A percentile compares a stretch with the other conserved stretches of the same genome.
phyloP scores from a whole-genome alignment of 1,140 invertebrate species.

The Nebria ingens region DNA sequence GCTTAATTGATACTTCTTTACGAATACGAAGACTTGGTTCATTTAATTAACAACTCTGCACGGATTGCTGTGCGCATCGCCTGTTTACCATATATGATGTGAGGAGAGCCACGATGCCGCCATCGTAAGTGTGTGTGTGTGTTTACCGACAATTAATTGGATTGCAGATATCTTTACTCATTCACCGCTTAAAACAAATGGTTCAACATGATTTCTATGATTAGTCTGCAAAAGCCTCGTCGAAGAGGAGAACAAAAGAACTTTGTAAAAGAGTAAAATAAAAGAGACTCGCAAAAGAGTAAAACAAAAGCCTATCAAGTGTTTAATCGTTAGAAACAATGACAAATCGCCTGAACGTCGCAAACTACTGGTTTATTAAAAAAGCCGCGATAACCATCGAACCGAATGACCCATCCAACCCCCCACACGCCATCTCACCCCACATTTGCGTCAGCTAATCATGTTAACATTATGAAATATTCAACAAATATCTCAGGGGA shows the following conservation, averaged over 20 bases:
- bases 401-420: background rate
- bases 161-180: too few relatives aligned
- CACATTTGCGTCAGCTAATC: background rate
- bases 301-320: background rate
- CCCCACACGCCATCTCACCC: too few relatives aligned
- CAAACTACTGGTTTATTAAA: background rate
- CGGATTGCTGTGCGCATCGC: background rate
- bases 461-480: background rate
- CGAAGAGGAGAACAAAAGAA: too few relatives aligned
- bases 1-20: conserved; percentile 2
- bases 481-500: background rate
- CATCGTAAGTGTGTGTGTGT: background rate
- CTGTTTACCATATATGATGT: background rate
- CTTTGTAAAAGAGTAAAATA: too few relatives aligned
- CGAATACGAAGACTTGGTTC: too few relatives aligned
- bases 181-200: too few relatives aligned
- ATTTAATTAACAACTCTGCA: background rate
- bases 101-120: too few relatives aligned
- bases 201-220: too few relatives aligned
- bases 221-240: too few relatives aligned
- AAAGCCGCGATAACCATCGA: background rate
- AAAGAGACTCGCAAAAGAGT: too few relatives aligned
- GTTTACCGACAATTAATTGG: background rate
- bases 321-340: background rate
- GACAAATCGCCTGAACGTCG: background rate